A percentile compares a stretch with the other conserved stretches of the same genome.
phyloP scores from a whole-genome alignment of 2,888 invertebrate species.

The Eupithecia centaureata region DNA sequence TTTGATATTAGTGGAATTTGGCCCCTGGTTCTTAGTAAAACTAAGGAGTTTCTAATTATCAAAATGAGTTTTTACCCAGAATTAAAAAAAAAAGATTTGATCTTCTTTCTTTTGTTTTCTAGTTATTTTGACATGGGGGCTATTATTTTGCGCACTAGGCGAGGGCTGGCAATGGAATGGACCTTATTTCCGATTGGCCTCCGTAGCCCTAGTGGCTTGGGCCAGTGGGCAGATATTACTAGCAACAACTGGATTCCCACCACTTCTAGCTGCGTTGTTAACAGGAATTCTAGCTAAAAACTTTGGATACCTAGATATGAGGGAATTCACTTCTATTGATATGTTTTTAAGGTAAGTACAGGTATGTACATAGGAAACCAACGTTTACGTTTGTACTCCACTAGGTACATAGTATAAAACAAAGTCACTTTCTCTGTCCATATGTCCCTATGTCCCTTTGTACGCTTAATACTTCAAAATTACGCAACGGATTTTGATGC shows the following conservation, averaged over 20 bases:
- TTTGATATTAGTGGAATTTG: too few relatives aligned
- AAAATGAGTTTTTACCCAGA: too few relatives aligned
- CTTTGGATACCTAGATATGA: slow-evolving; percentile 69
- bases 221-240: slow-evolving; percentile 61
- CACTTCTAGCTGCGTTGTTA: slow-evolving; percentile 66
- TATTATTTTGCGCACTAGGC: slow-evolving; percentile 66
- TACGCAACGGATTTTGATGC: too few relatives aligned
- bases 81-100: not conserved
- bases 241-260: slow-evolving; percentile 65
- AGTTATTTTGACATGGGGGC: slow-evolving; percentile 69
- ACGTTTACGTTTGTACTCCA: too few relatives aligned
- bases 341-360: slow-evolving; percentile 65
- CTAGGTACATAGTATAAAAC: too few relatives aligned
- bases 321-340: slow-evolving; percentile 65
- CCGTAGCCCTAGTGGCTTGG: slow-evolving; percentile 66
- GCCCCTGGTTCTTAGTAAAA: too few relatives aligned
- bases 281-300: slow-evolving; percentile 71
- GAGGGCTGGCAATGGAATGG: slow-evolving; percentile 69
- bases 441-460: too few relatives aligned
- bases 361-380: not conserved
- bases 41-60: too few relatives aligned
- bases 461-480: too few relatives aligned
- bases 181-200: slow-evolving; percentile 62
- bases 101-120: slow-evolving; percentile 24
- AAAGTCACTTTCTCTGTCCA: too few relatives aligned